Conservation (phyloP, 2,113 vertebrate genomes). For the Aegypius monachus region DNA sequence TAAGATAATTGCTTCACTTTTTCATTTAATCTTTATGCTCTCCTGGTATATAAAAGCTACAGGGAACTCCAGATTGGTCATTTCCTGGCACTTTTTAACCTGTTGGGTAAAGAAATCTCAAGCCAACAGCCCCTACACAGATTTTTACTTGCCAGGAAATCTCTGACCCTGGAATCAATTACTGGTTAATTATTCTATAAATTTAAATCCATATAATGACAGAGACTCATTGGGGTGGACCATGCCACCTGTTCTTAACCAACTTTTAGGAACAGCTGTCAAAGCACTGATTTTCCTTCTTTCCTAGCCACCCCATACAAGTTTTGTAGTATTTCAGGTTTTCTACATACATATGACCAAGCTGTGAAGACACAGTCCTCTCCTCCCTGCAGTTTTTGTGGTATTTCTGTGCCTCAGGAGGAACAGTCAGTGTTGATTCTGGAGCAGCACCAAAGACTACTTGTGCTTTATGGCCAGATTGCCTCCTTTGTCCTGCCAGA, state of each 20-base stretch:
- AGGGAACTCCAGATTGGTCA: not conserved
- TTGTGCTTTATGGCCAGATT: not conserved
- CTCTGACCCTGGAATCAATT: not conserved
- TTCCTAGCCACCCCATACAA: not conserved
- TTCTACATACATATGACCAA: not conserved
- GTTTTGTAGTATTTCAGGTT: not conserved
- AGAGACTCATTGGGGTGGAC: not conserved
- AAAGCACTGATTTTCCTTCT: not conserved
- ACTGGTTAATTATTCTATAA: not conserved
- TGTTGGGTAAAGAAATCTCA: not conserved
- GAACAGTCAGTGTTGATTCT: not conserved
- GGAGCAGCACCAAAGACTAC: not conserved
- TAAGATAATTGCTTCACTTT: not conserved
- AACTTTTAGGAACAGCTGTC: not conserved
- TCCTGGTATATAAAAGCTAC: not conserved
- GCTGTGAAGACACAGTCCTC: not conserved
- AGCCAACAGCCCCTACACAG: not conserved
- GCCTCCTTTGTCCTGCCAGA: not conserved
- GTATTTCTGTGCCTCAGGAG: not conserved
- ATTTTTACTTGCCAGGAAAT: not conserved
- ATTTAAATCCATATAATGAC: not conserved
- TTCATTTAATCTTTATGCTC: not conserved
- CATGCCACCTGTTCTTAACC: not conserved
- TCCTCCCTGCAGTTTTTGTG: not conserved
- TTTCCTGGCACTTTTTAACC: not conserved